Base-by-base conservation (phyloP, 2,113 vertebrate species). In the Tragelaphus strepsiceros region DNA sequence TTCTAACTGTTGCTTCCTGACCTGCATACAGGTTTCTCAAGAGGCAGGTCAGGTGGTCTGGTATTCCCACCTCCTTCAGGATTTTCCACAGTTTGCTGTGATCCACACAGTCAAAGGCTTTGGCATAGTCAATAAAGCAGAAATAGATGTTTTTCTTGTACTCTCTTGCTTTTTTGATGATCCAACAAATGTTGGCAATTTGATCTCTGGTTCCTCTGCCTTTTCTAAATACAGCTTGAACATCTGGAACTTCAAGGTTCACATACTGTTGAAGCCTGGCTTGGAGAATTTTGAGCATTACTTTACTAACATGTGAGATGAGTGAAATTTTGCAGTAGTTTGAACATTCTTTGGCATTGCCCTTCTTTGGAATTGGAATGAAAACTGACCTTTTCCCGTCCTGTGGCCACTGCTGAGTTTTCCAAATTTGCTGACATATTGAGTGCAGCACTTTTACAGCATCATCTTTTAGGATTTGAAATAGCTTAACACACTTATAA, bases 31-130 rank as follows among this genome's bases (percentile, higher is more conserved):
- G 16, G 0, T 19, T 67, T 67, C 64, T 67, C 32, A 67, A n/a
- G 8, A n/a, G 17, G 0, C 17, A 67, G 32, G 16, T n/a, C 32
- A n/a, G 16, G 2, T 67, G 16, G 1, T 67, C 16, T n/a, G 8
- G 64, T 19, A n/a, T 67, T n/a, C 2, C 64, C 16, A n/a, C n/a
- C 62, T 67, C 62, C 32, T n/a, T 67, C 32, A 67, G 32, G 7
- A 67, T 67, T 67, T 67, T n/a, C 16, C 64, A 59, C 58, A 61
- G 64, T n/a, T 67, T 19, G 4, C 17, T 67, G 64, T n/a, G 16
- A 67, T 67, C 64, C 64, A n/a, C 32, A 67, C 32, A 64, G 62
- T n/a, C 30, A 67, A 67, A 67, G 64, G 16, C 32, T n/a, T 67
- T n/a, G 32, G 16, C 32, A n/a, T 67, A 67, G 16, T n/a, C 32